phyloP scores from a whole-genome alignment of 2,888 invertebrate species.

The Cantharis rustica region DNA sequence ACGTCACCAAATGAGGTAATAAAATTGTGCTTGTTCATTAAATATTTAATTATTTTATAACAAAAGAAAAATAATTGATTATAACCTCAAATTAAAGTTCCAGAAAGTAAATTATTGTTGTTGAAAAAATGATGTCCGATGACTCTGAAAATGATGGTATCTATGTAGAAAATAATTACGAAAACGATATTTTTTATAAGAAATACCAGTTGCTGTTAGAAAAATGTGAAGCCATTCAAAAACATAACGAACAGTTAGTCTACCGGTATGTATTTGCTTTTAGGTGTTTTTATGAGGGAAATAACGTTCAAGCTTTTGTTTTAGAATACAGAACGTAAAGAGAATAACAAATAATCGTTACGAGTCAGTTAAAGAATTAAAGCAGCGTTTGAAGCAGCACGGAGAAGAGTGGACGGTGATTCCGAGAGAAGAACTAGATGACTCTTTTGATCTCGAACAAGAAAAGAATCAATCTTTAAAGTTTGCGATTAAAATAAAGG shows the following conservation, averaged over 20 bases:
- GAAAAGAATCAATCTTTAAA: constrained; percentile 31
- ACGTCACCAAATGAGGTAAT: background rate
- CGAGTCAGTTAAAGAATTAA: constrained; percentile 71
- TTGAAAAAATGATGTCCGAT: constrained; percentile 60
- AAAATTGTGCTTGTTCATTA: background rate
- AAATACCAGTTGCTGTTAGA: constrained; percentile 75
- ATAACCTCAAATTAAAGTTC: background rate
- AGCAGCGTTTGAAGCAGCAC: constrained; percentile 70
- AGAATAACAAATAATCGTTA: constrained; percentile 69
- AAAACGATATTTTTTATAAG: constrained; percentile 72
- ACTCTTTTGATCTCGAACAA: constrained; percentile 33
- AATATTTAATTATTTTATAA: background rate
- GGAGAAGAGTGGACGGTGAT: constrained; percentile 68
- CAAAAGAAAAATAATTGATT: background rate
- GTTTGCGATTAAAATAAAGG: constrained; percentile 13
- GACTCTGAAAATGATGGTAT: constrained; percentile 65
- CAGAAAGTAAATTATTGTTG: background rate
- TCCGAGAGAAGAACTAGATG: constrained; percentile 47
- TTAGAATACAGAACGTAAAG: constrained; percentile 72
- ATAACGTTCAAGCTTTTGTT: constrained; percentile 26
- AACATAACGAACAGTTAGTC: constrained; percentile 77
- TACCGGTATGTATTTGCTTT: constrained; percentile 58
- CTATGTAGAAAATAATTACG: constrained; percentile 54
- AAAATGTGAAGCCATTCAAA: constrained; percentile 76
- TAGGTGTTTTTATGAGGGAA: background rate